phyloP scores from a whole-genome alignment of 2,113 vertebrate species.

The Serilophus lunatus region DNA sequence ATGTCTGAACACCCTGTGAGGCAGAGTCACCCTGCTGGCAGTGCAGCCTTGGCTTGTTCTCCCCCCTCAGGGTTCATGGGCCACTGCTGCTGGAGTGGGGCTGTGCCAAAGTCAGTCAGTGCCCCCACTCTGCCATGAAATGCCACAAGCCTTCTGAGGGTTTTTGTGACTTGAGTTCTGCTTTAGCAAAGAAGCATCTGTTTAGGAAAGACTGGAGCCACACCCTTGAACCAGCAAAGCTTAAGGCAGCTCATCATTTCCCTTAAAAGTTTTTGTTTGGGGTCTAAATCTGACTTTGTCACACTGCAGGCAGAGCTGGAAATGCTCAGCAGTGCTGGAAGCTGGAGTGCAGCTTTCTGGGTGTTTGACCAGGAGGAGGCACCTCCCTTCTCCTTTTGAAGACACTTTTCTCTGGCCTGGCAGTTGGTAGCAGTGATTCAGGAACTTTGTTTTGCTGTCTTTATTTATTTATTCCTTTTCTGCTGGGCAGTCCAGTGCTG shows the following conservation, averaged over 20 bases:
- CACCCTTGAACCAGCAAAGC: not conserved
- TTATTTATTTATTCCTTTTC: not conserved
- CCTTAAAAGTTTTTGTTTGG: not conserved
- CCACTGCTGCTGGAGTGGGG: not conserved
- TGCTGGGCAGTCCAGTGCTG: not conserved
- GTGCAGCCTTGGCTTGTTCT: not conserved
- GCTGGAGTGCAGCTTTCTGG: not conserved
- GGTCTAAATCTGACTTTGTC: not conserved
- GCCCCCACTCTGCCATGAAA: not conserved
- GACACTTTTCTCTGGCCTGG: not conserved
- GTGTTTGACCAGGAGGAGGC: not conserved
- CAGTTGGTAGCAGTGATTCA: not conserved
- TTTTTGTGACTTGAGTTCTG: not conserved
- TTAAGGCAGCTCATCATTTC: not conserved
- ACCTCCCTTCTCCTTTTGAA: not conserved
- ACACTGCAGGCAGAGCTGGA: not conserved
- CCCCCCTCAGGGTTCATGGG: not conserved
- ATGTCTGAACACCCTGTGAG: rapidly evolving
- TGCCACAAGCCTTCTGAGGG: not conserved
- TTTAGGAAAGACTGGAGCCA: not conserved
- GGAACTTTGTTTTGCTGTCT: not conserved
- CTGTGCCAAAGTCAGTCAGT: not conserved
- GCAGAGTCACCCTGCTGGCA: not conserved
- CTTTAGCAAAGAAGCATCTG: not conserved
- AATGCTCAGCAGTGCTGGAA: not conserved